These are phyloP conservation scores for Rafetus swinhoei DNA, from an alignment of 2,113 vertebrate genomes.

Conservation along the genomic window DNA sequence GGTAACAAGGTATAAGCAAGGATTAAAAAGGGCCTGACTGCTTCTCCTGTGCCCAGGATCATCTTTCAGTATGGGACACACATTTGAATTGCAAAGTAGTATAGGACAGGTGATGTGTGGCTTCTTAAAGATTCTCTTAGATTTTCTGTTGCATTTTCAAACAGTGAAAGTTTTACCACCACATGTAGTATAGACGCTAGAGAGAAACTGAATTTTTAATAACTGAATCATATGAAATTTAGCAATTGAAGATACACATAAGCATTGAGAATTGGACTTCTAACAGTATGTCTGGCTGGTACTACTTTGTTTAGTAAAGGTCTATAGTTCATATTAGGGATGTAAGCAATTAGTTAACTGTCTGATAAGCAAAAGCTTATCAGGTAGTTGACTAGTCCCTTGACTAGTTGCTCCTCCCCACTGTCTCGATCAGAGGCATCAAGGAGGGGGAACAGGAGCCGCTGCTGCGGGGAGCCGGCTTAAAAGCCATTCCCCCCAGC, in stretches of 20 bases:
- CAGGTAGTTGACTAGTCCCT: too few relatives aligned
- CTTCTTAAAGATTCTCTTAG: background rate
- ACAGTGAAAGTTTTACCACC: background rate
- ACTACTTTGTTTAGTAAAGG: background rate
- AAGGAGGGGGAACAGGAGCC: too few relatives aligned
- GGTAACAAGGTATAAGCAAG: background rate
- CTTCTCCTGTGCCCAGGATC: background rate
- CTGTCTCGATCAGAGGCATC: too few relatives aligned
- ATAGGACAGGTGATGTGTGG: background rate
- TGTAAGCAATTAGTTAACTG: too few relatives aligned
- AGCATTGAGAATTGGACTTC: constrained; percentile 23
- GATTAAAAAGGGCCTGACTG: background rate
- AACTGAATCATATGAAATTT: constrained; percentile 7
- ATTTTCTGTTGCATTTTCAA: background rate
- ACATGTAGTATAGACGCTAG: background rate
- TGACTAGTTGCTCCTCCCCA: too few relatives aligned
- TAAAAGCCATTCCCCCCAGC: too few relatives aligned
- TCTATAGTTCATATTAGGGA: background rate
- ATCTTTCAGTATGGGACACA: background rate
- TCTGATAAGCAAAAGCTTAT: too few relatives aligned
- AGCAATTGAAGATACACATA: background rate
- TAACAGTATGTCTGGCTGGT: background rate
- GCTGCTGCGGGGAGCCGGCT: too few relatives aligned
- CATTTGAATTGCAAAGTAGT: background rate
- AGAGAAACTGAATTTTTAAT: background rate